Percentiles rank a stretch among this genome's conserved stretches.
Conservation (phyloP, 2,888 invertebrate species). For the Chironomus riparius region DNA sequence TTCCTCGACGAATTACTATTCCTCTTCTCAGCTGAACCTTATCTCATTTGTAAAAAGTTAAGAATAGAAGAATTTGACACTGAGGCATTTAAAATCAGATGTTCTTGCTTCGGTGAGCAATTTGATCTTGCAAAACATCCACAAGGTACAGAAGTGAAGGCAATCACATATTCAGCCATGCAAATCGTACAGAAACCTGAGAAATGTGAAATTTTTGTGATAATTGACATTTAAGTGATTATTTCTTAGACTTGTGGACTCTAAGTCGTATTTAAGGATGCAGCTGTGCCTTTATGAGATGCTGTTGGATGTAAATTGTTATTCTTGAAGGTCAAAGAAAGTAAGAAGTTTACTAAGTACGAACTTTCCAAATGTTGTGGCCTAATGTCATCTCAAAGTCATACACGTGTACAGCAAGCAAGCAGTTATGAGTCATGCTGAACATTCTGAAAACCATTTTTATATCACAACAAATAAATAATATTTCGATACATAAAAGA, state of each 20-base stretch:
- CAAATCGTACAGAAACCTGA: constrained; percentile 71
- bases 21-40: constrained; percentile 86
- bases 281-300: too few species aligned
- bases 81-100: constrained; percentile 71
- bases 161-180: constrained; percentile 99
- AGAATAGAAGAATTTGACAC: constrained; percentile 78
- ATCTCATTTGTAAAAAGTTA: constrained; percentile 76
- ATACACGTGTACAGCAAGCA: too few species aligned
- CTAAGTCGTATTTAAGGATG: not conserved
- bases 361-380: too few species aligned
- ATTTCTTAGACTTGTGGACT: too few species aligned
- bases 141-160: constrained; percentile 97
- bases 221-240: constrained; percentile 64
- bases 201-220: constrained; percentile 86
- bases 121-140: constrained; percentile 90
- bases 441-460: too few species aligned
- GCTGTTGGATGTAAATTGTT: too few species aligned
- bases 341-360: too few species aligned
- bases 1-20: constrained; percentile 92
- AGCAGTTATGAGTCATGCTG: too few species aligned
- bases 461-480: not conserved
- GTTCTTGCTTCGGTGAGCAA: constrained; percentile 83
- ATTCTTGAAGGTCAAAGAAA: too few species aligned
- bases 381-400: too few species aligned
- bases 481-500: too few species aligned